phyloP scores from a whole-genome alignment of 2,888 invertebrate species.

The Cryptocephalus moraei region DNA sequence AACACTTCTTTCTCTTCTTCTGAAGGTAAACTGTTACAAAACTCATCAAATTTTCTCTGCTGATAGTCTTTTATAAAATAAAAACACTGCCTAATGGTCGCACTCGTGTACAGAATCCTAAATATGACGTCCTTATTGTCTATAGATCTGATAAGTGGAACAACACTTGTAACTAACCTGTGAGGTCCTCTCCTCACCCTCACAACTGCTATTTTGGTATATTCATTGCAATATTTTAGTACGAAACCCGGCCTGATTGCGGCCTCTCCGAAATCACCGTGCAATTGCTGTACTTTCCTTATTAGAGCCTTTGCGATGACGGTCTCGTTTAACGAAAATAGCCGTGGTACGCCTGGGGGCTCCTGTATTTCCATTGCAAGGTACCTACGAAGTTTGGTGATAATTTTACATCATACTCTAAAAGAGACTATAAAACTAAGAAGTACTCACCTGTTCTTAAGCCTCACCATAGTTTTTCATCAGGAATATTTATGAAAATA shows the following conservation, averaged over 20 bases:
- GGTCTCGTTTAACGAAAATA: too few relatives aligned
- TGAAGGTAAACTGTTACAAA: constrained; percentile 50
- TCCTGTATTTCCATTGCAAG: constrained; percentile 55
- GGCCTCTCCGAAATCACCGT: constrained; percentile 69
- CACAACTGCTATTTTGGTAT: constrained; percentile 64
- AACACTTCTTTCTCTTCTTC: constrained; percentile 52
- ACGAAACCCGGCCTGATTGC: constrained; percentile 59
- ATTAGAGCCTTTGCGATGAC: constrained; percentile 46
- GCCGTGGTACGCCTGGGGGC: constrained; percentile 14
- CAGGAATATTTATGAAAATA: too few relatives aligned
- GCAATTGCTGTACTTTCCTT: constrained; percentile 54
- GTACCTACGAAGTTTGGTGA: constrained; percentile 44
- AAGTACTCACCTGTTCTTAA: constrained; percentile 27
- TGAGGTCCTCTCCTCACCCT: constrained; percentile 68
- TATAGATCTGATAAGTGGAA: constrained; percentile 61
- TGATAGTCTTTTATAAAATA: constrained; percentile 62
- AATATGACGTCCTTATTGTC: constrained; percentile 51
- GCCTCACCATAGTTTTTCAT: constrained; percentile 25
- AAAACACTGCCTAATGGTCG: constrained; percentile 71
- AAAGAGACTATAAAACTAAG: not conserved
- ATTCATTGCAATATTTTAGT: constrained; percentile 70
- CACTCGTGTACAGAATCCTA: constrained; percentile 62
- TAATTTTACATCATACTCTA: not conserved
- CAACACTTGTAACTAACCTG: constrained; percentile 53
- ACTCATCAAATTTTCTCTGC: constrained; percentile 50